These are phyloP conservation scores for Apogon hyalosoma DNA, from an alignment of 2,797 vertebrate genomes.

Conservation along the genomic window DNA sequence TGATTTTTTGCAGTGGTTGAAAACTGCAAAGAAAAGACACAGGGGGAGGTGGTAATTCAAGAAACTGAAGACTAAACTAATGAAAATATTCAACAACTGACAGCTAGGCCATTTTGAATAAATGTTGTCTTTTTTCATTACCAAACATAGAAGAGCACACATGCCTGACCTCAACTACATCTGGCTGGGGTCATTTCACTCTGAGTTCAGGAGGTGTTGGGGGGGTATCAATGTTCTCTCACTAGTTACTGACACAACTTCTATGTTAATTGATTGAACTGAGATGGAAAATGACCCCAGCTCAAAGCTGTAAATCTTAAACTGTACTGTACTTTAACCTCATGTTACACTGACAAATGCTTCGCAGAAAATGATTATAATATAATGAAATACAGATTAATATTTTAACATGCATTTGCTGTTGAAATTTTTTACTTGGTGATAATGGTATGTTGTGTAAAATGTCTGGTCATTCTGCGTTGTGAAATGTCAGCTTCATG, in stretches of 20 bases:
- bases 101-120: slow-evolving; percentile 15
- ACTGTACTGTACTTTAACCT: slow-evolving; percentile 71
- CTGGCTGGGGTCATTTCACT: slow-evolving; percentile 38
- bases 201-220: slow-evolving; percentile 23
- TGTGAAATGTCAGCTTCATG: slow-evolving; percentile 68
- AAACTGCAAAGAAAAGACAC: slow-evolving; percentile 16
- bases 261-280: slow-evolving; percentile 59
- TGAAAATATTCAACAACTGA: slow-evolving; percentile 8
- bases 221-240: slow-evolving; percentile 41
- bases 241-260: slow-evolving; percentile 53
- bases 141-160: slow-evolving; percentile 56
- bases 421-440: slow-evolving; percentile 66
- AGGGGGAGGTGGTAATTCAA: slow-evolving; percentile 4
- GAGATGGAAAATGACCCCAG: slow-evolving; percentile 35
- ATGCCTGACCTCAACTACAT: slow-evolving; percentile 57
- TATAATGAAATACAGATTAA: slow-evolving; percentile 71
- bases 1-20: slow-evolving; percentile 4
- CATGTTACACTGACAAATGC: slow-evolving; percentile 67
- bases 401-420: slow-evolving; percentile 77
- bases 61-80: background rate
- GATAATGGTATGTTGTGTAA: slow-evolving; percentile 66
- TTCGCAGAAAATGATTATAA: slow-evolving; percentile 65
- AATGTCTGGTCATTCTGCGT: slow-evolving; percentile 58
- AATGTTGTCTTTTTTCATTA: slow-evolving; percentile 43
- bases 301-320: slow-evolving; percentile 47